Evolutionary conservation across 2,113 vertebrate genomes (phyloP).

Genomic region (Macquaria ambigua): DNA sequence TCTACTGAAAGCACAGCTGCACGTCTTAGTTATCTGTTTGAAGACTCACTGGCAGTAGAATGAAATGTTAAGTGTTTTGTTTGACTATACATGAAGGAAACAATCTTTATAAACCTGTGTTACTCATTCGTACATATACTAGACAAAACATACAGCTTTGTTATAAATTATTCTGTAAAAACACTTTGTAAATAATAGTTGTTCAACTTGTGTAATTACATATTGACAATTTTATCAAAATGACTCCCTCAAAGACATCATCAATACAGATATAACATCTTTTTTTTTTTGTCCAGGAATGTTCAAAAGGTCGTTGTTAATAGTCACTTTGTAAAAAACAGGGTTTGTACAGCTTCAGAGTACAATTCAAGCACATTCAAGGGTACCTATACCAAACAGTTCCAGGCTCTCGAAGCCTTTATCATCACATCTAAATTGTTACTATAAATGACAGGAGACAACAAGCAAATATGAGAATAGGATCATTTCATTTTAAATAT

Average conservation of each 20-base stretch:
- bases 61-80: neutral
- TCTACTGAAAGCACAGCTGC: conserved; percentile 12
- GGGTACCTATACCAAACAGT: too few relatives aligned
- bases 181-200: neutral
- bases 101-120: neutral
- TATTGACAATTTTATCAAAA: neutral
- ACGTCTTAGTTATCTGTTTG: neutral
- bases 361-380: too few relatives aligned
- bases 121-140: neutral
- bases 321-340: neutral
- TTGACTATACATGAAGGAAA: neutral
- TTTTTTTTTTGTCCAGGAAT: neutral
- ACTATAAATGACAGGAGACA: too few relatives aligned
- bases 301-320: neutral
- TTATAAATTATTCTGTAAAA: neutral
- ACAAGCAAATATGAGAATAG: too few relatives aligned
- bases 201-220: neutral
- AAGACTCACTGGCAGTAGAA: neutral
- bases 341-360: too few relatives aligned
- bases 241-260: neutral
- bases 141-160: neutral
- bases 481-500: too few relatives aligned
- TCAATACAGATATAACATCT: neutral
- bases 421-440: too few relatives aligned
- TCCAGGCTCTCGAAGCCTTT: too few relatives aligned